Evolutionary conservation across 2,888 invertebrate species (phyloP), one percentile per base, ranked within the genome.

Genomic region (Drosophila lutescens): DNA sequence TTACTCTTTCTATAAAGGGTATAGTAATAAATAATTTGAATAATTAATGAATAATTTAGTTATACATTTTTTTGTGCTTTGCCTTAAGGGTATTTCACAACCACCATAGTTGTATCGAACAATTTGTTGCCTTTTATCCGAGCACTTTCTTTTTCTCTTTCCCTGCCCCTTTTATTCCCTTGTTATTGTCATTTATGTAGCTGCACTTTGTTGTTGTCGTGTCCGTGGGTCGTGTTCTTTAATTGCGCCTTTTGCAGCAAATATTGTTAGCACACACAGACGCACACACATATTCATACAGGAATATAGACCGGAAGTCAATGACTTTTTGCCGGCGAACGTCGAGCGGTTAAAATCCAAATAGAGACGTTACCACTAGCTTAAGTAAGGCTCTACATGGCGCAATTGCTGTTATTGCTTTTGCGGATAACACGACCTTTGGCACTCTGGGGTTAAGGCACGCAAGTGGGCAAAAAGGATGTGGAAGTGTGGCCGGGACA

Each of bases 311-410:
- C 80, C 79, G 82, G 82, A 83, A 83, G 88, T 83, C 83, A 83
- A 76, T 83, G 83, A 83, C 83, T 83, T 82, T 82, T 55, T 62
- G 77, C 66, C 66, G 56, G 44, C 57, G 15, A 51, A 36, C 51
- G 80, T 36, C 23, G 59, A 69, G 78, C 76, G 81, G 84, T 80
- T 83, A 75, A 80, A 78, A 46, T 50, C 83, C 83, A 78, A 88
- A 83, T 80, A 74, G 83, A 88, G 86, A 78, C 66, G 81, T 83
- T 83, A 71, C 74, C 86, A 88, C 76, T 86, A 80, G 78, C 76
- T 74, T 88, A 66, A 86, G 80, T 77, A 46, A 57, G 71, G 44
- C 63, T 57, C 72, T 43, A 54, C 84, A 41, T 26, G 53, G 47
- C 60, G 43, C 58, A 58, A 57, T 41, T 58, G 68, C 54, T 38